Percentiles rank a stretch among this genome's conserved stretches.
Conservation (phyloP, 1,140 invertebrate genomes). For the Drosophila nannoptera region DNA sequence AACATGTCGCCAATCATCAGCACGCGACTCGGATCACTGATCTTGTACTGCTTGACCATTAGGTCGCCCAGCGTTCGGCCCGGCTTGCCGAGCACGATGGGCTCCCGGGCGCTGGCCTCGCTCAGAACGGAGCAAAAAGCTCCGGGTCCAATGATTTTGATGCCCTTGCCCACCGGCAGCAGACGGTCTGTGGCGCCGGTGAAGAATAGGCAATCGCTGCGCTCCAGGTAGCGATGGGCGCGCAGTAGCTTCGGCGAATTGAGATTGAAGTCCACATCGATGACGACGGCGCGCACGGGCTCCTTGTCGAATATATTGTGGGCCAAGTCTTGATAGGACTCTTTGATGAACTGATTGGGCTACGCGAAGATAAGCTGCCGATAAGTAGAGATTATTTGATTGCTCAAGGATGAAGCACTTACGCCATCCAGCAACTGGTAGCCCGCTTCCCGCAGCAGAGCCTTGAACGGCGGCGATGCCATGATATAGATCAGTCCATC, state of each 20-base stretch:
- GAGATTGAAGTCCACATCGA: constrained; percentile 81
- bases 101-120: constrained; percentile 74
- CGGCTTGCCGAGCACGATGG: constrained; percentile 81
- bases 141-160: constrained; percentile 78
- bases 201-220: constrained; percentile 80
- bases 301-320: constrained; percentile 74
- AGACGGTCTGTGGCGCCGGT: constrained; percentile 80
- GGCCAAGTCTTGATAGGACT: constrained; percentile 69
- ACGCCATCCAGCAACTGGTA: constrained; percentile 80
- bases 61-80: constrained; percentile 79
- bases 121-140: constrained; percentile 80
- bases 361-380: not conserved
- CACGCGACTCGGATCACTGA: constrained; percentile 80
- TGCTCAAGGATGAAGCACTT: constrained; percentile 45
- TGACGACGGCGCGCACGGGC: constrained; percentile 80
- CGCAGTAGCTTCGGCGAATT: constrained; percentile 79
- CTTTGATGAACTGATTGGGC: constrained; percentile 50
- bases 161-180: constrained; percentile 71
- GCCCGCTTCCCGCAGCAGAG: constrained; percentile 75
- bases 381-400: not conserved
- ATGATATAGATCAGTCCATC: constrained; percentile 79
- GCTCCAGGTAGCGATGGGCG: constrained; percentile 79
- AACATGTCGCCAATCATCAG: constrained; percentile 84
- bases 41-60: constrained; percentile 74
- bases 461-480: constrained; percentile 60